These are phyloP conservation scores for Microctonus hyperodae DNA, from an alignment of 2,888 invertebrate genomes.

Conservation along the genomic window DNA sequence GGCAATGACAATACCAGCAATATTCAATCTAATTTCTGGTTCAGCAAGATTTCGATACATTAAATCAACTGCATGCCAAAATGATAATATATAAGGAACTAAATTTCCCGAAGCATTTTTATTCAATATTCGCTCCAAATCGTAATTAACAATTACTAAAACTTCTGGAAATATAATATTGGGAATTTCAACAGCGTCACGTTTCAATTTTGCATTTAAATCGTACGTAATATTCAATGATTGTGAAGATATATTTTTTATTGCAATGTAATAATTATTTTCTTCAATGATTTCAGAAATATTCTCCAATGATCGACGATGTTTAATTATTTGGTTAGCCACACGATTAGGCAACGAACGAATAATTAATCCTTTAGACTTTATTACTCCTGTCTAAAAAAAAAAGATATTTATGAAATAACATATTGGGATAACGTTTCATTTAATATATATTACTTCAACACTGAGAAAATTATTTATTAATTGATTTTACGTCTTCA, in stretches of 20 bases:
- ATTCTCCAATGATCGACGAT: background rate
- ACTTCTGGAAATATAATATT: background rate
- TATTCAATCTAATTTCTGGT: background rate
- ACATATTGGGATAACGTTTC: too few relatives aligned
- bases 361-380: background rate
- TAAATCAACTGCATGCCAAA: background rate
- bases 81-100: background rate
- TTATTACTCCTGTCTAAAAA: background rate
- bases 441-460: too few relatives aligned
- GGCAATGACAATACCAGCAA: background rate
- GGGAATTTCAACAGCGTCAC: background rate
- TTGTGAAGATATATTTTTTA: background rate
- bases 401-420: too few relatives aligned
- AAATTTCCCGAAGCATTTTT: background rate
- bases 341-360: background rate
- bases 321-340: background rate
- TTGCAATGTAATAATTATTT: background rate
- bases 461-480: too few relatives aligned
- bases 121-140: too few relatives aligned
- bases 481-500: background rate
- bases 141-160: background rate
- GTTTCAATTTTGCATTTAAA: background rate
- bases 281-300: background rate
- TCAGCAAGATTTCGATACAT: background rate
- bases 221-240: background rate